Evolutionary conservation across 2,797 vertebrate species (phyloP), one percentile per base, ranked within the genome.

Genomic region (Moxostoma hubbsi): DNA sequence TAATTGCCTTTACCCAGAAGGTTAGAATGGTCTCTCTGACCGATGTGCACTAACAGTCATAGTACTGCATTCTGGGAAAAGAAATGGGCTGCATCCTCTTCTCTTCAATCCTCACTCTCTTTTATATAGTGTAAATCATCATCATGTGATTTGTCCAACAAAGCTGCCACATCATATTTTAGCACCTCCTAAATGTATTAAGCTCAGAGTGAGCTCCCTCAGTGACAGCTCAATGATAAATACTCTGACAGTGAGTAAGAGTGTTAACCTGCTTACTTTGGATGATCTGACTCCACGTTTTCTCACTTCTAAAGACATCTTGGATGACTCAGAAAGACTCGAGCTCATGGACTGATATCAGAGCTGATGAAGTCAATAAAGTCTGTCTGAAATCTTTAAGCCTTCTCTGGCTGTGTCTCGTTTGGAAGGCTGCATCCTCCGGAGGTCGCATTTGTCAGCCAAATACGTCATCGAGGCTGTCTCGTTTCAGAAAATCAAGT

Each of bases 1-100:
- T 82, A 84, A 49, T 81, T 79, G 24, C 24, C 51, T 63, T 72
- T 82, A 79, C 80, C 83, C 83, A 80, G 75, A 82, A 78, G 75
- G 70, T 51, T 63, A 45, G 18, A 69, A 70, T 11, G 46, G 58
- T 63, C 63, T 83, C 66, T 72, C 43, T 15, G 53, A 69, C 72
- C 46, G 45, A 61, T 24, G 36, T 68, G 50, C 68, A 5, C 47
- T 61, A 53, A 59, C 50, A 49, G 16, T 13, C 54, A 12, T 15
- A 62, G 47, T 59, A 64, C 6, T 58, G 51, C 16, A 78, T 64
- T 82, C 62, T 79, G 58, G 50, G 58, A 68, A 53, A 73, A 49
- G 11, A 53, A 49, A 5, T 68, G 6, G 15, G 6, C 16, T 54
- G 7, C 18, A 61, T 58, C 66, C 18, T 70, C 58, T 24, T 24